phyloP scores from a whole-genome alignment of 2,113 vertebrate species.

The Accipiter virgatus region DNA sequence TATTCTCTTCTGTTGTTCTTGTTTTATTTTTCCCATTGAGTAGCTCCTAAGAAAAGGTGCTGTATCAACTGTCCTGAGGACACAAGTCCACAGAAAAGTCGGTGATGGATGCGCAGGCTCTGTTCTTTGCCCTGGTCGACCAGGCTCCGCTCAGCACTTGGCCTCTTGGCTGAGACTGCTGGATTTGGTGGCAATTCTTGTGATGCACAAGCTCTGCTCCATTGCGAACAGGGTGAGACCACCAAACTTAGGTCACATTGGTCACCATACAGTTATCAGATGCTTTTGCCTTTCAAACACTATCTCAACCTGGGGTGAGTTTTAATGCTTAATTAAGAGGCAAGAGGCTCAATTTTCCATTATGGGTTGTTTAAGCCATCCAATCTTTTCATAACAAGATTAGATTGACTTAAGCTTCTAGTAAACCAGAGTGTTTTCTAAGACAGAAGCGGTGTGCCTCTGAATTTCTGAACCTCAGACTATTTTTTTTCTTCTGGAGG shows the following conservation, averaged over 20 bases:
- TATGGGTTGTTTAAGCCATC: not conserved
- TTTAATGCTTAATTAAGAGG: not conserved
- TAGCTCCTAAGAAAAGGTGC: not conserved
- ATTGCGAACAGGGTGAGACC: not conserved
- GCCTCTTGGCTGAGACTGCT: not conserved
- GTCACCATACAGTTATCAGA: not conserved
- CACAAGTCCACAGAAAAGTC: not conserved
- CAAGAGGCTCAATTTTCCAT: not conserved
- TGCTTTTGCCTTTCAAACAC: not conserved
- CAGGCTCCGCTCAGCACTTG: not conserved
- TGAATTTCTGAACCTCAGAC: not conserved
- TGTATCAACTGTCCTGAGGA: not conserved
- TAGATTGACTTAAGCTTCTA: not conserved
- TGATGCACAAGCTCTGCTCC: not conserved
- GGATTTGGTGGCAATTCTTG: not conserved
- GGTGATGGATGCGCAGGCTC: rapidly evolving
- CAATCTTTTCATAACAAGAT: not conserved
- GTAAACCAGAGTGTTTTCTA: not conserved
- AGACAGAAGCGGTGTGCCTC: not conserved
- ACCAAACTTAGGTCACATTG: not conserved
- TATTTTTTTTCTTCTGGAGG: not conserved
- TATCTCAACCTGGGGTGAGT: not conserved
- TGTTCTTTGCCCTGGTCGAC: not conserved
- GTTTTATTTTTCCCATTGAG: not conserved
- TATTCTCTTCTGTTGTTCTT: not conserved